Conservation (phyloP, 2,888 invertebrate species). For the Cenopis cana region DNA sequence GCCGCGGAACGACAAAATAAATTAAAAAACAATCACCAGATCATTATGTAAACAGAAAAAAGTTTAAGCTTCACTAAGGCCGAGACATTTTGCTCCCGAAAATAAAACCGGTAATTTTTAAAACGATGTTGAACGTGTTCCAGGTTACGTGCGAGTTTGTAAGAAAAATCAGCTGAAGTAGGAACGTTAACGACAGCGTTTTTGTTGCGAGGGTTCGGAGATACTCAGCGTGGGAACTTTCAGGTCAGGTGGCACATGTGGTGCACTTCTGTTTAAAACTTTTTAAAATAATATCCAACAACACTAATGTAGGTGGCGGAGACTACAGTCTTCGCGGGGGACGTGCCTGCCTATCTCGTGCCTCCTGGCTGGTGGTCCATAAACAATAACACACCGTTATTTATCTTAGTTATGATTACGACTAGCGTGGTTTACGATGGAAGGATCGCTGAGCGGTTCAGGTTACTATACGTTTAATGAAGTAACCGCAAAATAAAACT, state of each 20-base stretch:
- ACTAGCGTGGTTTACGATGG: constrained; percentile 62
- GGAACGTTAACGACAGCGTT: constrained; percentile 68
- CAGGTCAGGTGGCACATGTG: constrained; percentile 84
- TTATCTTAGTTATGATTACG: constrained; percentile 71
- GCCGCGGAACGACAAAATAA: constrained; percentile 76
- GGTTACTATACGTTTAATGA: constrained; percentile 52
- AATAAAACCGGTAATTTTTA: constrained; percentile 61
- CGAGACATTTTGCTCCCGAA: constrained; percentile 77
- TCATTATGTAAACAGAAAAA: constrained; percentile 83
- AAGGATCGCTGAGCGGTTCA: constrained; percentile 47
- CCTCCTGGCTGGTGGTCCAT: constrained; percentile 75
- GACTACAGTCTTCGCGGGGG: constrained; percentile 75
- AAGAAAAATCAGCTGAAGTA: constrained; percentile 56
- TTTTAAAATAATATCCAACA: constrained; percentile 81
- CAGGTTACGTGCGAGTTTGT: constrained; percentile 59
- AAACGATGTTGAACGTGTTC: constrained; percentile 48
- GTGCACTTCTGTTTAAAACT: constrained; percentile 75
- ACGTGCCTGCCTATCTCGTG: constrained; percentile 56
- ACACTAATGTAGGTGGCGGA: constrained; percentile 70
- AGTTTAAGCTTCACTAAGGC: constrained; percentile 71
- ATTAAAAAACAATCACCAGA: constrained; percentile 84
- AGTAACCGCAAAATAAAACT: constrained; percentile 61
- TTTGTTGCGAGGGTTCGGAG: constrained; percentile 68
- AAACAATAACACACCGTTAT: constrained; percentile 77
- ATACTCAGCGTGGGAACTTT: constrained; percentile 79